Evolutionary conservation across 1,140 invertebrate genomes (phyloP).

Genomic region (Halesus radiatus): DNA sequence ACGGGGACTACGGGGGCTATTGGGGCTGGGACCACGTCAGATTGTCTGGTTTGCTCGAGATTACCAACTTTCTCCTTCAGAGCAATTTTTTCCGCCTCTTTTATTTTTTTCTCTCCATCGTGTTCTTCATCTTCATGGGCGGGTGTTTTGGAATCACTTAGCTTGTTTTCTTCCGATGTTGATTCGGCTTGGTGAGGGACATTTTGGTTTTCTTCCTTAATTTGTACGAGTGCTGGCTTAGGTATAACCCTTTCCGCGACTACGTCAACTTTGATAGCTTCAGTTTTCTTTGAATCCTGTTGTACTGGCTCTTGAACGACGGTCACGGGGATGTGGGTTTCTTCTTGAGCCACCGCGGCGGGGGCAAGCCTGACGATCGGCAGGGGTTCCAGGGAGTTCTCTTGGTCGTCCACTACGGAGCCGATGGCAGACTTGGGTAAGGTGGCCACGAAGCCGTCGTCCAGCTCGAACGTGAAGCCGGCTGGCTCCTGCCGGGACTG

Average conservation of each 20-base stretch:
- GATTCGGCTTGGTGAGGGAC: not conserved
- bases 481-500: not conserved
- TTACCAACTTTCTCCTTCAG: not conserved
- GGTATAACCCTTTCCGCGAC: not conserved
- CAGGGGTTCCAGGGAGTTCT: conserved; percentile 3
- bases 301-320: conserved; percentile 38
- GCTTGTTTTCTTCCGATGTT: not conserved
- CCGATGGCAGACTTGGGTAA: conserved; percentile 24
- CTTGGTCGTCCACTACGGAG: conserved; percentile 32
- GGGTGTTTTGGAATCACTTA: not conserved
- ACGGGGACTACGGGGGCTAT: not conserved
- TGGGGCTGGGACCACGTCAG: not conserved
- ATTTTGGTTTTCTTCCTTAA: not conserved
- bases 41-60: not conserved
- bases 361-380: not conserved
- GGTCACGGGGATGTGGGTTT: conserved; percentile 32
- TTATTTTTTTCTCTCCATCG: conserved; percentile 8
- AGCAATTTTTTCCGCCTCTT: not conserved
- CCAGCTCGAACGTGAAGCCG: conserved; percentile 47
- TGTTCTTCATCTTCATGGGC: conserved; percentile 1
- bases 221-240: not conserved
- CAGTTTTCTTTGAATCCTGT: conserved; percentile 6
- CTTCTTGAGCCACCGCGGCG: not conserved
- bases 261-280: not conserved
- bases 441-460: conserved; percentile 40